Base-by-base conservation (phyloP, 1,140 invertebrate species). In the Bombus polaris region DNA sequence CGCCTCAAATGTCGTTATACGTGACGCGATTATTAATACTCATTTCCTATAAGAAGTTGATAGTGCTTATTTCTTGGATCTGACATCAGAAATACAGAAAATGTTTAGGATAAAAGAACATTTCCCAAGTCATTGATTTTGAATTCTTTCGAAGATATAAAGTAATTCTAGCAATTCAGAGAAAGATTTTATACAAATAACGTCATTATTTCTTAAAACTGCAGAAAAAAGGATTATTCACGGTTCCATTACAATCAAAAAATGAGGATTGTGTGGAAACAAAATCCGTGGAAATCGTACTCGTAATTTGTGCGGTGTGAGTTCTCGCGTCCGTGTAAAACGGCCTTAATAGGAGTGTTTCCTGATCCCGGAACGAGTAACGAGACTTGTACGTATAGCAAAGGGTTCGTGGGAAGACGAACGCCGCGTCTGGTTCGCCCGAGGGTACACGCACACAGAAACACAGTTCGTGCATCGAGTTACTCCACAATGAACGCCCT, bases 331-430 rank as follows among this genome's bases (percentile, higher is more conserved):
- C 28, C 88, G 88, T 83, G 88, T 89, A 89, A 89, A 89, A 89
- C 85, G 85, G 88, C 88, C 88, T 89, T 89, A 89, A 89, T 89
- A 88, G 88, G 88, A 89, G 88, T 89, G 88, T 89, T 89, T 89
- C 77, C 88, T 89, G 89, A 89, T 90, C 89, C 89, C 89, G 89
- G 89, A 90, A 90, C 89, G 88, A 87, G 81, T 89, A 90, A 90
- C 89, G 85, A 90, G 89, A 89, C 89, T 90, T 73, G 77, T 90
- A 89, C 85, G 85, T 82, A 79, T 57, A 71, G 89, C 82, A 47
- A 87, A 90, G 85, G 89, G 85, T 91, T 89, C 86, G 87, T 83
- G 86, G 80, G 88, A 87, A 89, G 81, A 90, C 80, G 89, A 89
- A 85, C 86, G 85, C 89, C 84, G 86, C 85, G 83, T 87, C 84